phyloP scores from a whole-genome alignment of 2,888 invertebrate species.

The Nephrocerus scutellatus region DNA sequence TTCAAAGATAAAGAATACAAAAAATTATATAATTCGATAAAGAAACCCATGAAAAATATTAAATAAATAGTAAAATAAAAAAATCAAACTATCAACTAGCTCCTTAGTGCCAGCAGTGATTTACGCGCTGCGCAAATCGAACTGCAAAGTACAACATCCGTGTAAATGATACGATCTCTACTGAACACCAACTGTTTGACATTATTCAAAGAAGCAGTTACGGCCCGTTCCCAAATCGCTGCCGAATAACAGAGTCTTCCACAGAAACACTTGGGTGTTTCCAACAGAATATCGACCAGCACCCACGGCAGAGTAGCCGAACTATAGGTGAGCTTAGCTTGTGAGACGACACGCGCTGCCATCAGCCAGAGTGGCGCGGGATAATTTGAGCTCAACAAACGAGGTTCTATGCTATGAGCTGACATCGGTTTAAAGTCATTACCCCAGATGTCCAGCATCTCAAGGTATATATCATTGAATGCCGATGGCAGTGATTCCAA shows the following conservation, averaged over 20 bases:
- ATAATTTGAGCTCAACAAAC: conserved; percentile 18
- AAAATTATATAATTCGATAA: no score
- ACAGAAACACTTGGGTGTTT: conserved; percentile 41
- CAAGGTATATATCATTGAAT: conserved; percentile 37
- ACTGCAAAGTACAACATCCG: conserved; percentile 41
- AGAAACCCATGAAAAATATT: no score
- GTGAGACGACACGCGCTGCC: conserved; percentile 33
- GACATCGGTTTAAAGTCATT: conserved; percentile 30
- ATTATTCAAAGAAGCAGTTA: conserved; percentile 36
- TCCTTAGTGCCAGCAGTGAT: conserved; percentile 9
- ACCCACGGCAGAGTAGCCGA: conserved; percentile 33
- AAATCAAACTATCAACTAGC: no score
- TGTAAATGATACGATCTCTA: conserved; percentile 42
- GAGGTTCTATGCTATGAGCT: not conserved
- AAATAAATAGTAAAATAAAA: no score
- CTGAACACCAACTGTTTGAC: conserved; percentile 41
- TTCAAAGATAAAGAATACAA: no score
- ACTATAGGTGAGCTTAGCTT: conserved; percentile 31
- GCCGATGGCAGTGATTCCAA: conserved; percentile 41
- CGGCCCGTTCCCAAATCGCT: conserved; percentile 34
- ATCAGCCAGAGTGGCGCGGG: conserved; percentile 36
- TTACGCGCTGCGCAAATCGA: conserved; percentile 28
- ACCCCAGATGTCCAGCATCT: conserved; percentile 41
- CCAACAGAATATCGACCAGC: conserved; percentile 37
- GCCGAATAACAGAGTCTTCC: conserved; percentile 38